phyloP scores from a whole-genome alignment of 2,113 vertebrate genomes.

The Paraplagusia blochii region DNA sequence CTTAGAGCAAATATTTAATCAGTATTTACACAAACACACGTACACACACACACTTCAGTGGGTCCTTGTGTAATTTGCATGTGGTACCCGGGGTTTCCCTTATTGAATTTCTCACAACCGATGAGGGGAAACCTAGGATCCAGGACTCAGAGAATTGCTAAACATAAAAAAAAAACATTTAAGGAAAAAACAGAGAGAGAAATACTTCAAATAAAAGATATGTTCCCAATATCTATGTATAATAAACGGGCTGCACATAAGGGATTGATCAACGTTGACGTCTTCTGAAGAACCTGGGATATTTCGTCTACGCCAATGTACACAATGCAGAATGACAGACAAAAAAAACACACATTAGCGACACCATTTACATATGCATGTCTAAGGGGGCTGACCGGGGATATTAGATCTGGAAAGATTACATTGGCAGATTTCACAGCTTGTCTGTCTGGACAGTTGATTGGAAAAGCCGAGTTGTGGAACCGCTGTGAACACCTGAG shows the following conservation, averaged over 20 bases:
- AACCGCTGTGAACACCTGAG: slow-evolving; percentile 49
- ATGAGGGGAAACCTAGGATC: slow-evolving; percentile 14
- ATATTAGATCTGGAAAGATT: slow-evolving; percentile 2
- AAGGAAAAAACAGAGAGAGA: slow-evolving; percentile 32
- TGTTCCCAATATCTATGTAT: slow-evolving; percentile 8
- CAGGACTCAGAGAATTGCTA: slow-evolving; percentile 3
- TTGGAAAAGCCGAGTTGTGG: slow-evolving; percentile 19
- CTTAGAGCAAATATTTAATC: background rate
- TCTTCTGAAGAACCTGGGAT: slow-evolving; percentile 32
- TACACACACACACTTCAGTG: background rate
- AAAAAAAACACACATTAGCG: slow-evolving; percentile 13
- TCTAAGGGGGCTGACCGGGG: too few species aligned
- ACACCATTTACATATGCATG: too few species aligned
- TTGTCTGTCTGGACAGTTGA: slow-evolving; percentile 44
- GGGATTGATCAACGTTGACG: slow-evolving; percentile 35
- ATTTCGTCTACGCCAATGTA: slow-evolving; percentile 44
- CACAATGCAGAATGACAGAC: slow-evolving; percentile 47
- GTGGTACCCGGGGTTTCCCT: slow-evolving; percentile 18
- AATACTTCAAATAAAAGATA: slow-evolving; percentile 14
- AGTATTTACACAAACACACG: background rate
- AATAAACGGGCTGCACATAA: slow-evolving; percentile 18
- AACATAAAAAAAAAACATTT: slow-evolving; percentile 8
- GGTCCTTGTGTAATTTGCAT: slow-evolving; percentile 6
- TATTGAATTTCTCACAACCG: slow-evolving; percentile 20
- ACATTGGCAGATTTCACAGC: slow-evolving; percentile 54